phyloP scores from a whole-genome alignment of 1,140 invertebrate genomes.

The Drosophila lacteicornis region DNA sequence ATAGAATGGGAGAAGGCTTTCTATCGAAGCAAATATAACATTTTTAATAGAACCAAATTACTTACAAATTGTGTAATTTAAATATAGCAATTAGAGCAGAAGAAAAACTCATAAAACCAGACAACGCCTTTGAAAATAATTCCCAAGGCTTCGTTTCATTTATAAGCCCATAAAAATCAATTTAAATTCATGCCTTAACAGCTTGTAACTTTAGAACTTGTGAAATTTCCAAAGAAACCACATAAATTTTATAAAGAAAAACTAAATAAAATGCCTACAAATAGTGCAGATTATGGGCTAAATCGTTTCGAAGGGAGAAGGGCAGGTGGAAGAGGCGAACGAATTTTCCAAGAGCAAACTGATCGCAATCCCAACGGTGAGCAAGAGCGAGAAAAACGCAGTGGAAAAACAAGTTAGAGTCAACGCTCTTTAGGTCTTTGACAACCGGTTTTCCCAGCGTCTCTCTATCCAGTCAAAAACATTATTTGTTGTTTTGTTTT shows the following conservation, averaged over 20 bases:
- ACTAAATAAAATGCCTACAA: background rate
- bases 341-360: conserved; percentile 38
- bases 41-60: background rate
- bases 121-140: background rate
- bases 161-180: conserved; percentile 4
- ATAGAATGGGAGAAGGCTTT: background rate
- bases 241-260: background rate
- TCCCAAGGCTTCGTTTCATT: background rate
- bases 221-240: background rate
- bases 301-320: conserved; percentile 1
- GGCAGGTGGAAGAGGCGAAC: conserved; percentile 27
- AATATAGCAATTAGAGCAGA: background rate
- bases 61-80: background rate
- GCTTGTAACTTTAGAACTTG: background rate
- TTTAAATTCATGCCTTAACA: background rate
- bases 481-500: conserved; percentile 20
- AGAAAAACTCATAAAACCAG: too few relatives aligned
- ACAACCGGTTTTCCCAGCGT: conserved; percentile 33
- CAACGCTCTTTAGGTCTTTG: conserved; percentile 26
- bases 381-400: background rate
- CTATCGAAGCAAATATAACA: background rate
- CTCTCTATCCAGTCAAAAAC: conserved; percentile 3
- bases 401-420: conserved; percentile 31
- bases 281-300: conserved; percentile 5
- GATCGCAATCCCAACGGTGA: conserved; percentile 18